Base-by-base conservation (phyloP, 2,888 invertebrate species). In the Cremastobaeus sp. region DNA sequence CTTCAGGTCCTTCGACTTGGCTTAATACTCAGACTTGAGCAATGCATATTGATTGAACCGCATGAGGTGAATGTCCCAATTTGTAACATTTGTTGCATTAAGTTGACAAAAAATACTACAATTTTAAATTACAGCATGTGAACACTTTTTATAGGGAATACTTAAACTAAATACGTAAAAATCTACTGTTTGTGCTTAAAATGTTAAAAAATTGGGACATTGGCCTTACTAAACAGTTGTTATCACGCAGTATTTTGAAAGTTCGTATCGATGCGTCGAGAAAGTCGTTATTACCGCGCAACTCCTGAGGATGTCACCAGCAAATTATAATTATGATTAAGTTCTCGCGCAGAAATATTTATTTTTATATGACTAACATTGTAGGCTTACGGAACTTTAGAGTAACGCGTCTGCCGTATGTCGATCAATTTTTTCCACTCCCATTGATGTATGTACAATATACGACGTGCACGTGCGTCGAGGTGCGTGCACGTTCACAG, bases 341-440 rank as follows among this genome's bases (percentile, higher is more conserved):
- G 52, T 11, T 35, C 43, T 39, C 15, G 45, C 54, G 39, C 55
- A 21, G 48, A 55, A 70, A 39, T 71, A 59, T 71, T 71, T 59
- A 65, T 65, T 71, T 71, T 59, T 71, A 59, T 65, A 59, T 59
- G 25, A 64, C 64, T 64, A 71, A 48, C 64, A 57, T 12, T 11
- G 12, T 47, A 65, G 50, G 12, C 5, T 43, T 69, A 57, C 43
- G 20, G 37, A 32, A 14, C 14, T 34, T 55, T 35, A 60, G 60
- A 25, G 9, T 57, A 68, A 50, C 8, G 30, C 11, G 21, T 54
- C 20, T 50, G 37, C 12, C 21, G 39, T 9, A 37, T 17, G 72
- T 72, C 72, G 72, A 72, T 72, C 72, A 72, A 72, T 66, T 72
- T 72, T 25, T 60, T 72, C 72, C 65, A 72, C 32, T 18, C 9